Conservation (phyloP, 2,888 invertebrate species). For the Steinernema hermaphroditum region DNA sequence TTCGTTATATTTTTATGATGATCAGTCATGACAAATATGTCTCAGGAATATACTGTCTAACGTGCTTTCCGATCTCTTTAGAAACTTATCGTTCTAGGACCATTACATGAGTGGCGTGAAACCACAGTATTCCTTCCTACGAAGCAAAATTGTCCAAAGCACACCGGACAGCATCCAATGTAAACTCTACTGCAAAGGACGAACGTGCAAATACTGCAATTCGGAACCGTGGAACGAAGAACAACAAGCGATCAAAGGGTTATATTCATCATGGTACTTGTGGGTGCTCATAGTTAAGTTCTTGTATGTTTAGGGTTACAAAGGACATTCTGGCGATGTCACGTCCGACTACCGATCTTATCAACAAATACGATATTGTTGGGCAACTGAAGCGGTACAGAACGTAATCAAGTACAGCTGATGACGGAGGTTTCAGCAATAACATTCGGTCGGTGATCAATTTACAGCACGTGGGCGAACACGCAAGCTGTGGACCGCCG, state of each 20-base stretch:
- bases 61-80: not conserved
- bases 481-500: constrained; percentile 80
- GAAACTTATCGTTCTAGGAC: not conserved
- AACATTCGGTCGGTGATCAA: constrained; percentile 83
- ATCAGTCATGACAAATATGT: no score
- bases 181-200: constrained; percentile 71
- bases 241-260: constrained; percentile 76
- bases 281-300: not conserved
- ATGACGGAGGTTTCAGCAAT: constrained; percentile 70
- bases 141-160: constrained; percentile 35
- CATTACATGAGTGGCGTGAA: constrained; percentile 13
- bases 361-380: constrained; percentile 78
- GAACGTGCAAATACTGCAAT: constrained; percentile 79
- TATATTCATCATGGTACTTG: constrained; percentile 82
- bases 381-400: constrained; percentile 76
- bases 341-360: constrained; percentile 78
- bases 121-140: constrained; percentile 31
- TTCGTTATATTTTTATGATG: no score
- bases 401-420: not conserved
- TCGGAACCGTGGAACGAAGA: constrained; percentile 68
- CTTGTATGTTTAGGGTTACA: constrained; percentile 76
- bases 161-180: constrained; percentile 51
- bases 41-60: no score
- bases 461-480: constrained; percentile 82
- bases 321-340: constrained; percentile 87